Base-by-base conservation (phyloP, 1,140 invertebrate species). In the Drosophila kurseongensis region DNA sequence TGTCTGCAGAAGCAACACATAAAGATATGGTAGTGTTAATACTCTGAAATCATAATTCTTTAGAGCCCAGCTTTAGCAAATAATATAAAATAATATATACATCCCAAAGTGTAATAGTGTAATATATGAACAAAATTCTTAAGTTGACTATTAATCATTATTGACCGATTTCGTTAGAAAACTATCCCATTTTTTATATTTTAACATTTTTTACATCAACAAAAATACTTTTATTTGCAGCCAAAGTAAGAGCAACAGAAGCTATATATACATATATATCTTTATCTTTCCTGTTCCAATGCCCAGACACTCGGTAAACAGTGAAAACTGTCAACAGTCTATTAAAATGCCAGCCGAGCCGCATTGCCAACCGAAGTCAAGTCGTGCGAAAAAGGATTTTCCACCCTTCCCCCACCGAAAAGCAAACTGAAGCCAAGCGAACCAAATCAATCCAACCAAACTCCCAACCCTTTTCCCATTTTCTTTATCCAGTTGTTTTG, bases 311-410 rank as follows among this genome's bases (percentile, higher is more conserved):
- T 88, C 36, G 80, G 83, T 63, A 86, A 85, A 85, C 78, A 84
- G 45, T 45, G 81, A 40, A 45, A 59, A 75, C 48, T 68, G 76
- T 85, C 83, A 78, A 78, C 79, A 88, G 83, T 86, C 83, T 88
- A 86, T 86, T 86, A 86, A 86, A 86, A 86, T 86, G 83, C 83
- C 79, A 86, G 83, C 73, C 83, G 75, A 83, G 74, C 57, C 71
- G 54, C 62, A 62, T 66, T 48, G 27, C 42, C 72, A 52, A 63
- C 35, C 47, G n/a, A 51, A 67, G 65, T 45, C 61, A 80, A 84
- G 77, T 66, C 76, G 80, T 83, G 81, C 81, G 76, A 77, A 72
- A 69, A 72, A 72, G 67, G 61, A 77, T 84, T 67, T 77, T n/a
- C 47, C 47, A 47, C 27, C 59, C 58, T 51, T 9, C 42, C 3